Conservation (phyloP, 2,797 vertebrate species). For the Prunella strophiata region DNA sequence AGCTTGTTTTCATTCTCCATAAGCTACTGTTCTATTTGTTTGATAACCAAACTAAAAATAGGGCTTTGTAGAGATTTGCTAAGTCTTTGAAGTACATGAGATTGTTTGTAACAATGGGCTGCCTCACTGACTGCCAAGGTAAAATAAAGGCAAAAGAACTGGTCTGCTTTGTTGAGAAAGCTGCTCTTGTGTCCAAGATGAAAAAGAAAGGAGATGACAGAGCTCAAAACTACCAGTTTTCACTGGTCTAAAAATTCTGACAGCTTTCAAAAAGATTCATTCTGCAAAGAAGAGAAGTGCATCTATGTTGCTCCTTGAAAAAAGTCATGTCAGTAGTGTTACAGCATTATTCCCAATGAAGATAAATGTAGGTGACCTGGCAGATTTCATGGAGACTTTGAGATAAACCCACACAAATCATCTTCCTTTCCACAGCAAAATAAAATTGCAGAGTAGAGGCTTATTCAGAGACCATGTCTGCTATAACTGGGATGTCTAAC, state of each 20-base stretch:
- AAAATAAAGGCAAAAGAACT: neutral
- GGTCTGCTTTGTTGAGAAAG: neutral
- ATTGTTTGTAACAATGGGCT: neutral
- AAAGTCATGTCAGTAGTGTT: neutral
- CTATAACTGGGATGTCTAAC: neutral
- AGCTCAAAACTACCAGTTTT: neutral
- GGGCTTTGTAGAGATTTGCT: neutral
- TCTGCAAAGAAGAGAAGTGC: neutral
- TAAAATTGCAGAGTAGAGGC: neutral
- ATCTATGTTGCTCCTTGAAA: neutral
- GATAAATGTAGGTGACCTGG: neutral
- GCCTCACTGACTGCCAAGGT: neutral
- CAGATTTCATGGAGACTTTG: neutral
- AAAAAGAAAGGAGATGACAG: neutral
- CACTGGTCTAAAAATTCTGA: neutral
- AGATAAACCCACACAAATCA: neutral
- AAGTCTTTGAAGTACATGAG: neutral
- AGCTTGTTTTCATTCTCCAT: neutral
- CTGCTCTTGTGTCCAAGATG: neutral
- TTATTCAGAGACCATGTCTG: neutral
- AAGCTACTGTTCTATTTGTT: neutral
- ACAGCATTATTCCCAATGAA: neutral
- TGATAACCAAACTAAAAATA: neutral
- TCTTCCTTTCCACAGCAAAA: neutral
- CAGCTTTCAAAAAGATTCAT: slow-evolving; percentile 43